Evolutionary conservation across 1,140 invertebrate species (phyloP).

Genomic region (Geopemphigus sp.): DNA sequence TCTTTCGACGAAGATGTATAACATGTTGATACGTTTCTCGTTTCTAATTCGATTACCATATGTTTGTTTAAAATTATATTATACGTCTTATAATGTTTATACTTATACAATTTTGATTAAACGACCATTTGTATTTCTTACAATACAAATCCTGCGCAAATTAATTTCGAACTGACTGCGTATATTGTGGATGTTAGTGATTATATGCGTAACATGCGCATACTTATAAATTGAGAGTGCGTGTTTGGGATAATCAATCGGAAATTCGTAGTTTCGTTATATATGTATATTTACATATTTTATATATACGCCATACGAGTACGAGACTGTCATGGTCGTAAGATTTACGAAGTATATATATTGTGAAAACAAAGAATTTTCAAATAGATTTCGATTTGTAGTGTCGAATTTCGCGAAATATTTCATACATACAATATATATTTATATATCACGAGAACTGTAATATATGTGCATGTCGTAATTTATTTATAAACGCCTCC

Average conservation of each 20-base stretch:
- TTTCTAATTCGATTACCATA: not conserved
- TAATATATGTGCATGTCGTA: not conserved
- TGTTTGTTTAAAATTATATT: not conserved
- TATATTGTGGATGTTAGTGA: not conserved
- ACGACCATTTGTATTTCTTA: not conserved
- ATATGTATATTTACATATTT: too few relatives aligned
- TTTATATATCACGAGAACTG: not conserved
- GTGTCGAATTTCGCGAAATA: not conserved
- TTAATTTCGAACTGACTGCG: not conserved
- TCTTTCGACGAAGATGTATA: not conserved
- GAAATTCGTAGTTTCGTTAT: not conserved
- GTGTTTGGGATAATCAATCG: not conserved
- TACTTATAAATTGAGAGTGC: not conserved
- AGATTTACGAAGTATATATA: not conserved
- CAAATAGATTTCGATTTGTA: not conserved
- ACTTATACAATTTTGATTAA: not conserved
- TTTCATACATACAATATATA: too few relatives aligned
- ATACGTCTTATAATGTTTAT: too few relatives aligned
- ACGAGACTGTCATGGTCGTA: too few relatives aligned
- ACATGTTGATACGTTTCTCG: not conserved
- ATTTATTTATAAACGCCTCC: not conserved
- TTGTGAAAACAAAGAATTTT: not conserved
- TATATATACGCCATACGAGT: too few relatives aligned
- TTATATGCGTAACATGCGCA: not conserved
- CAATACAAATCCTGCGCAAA: not conserved